These are phyloP conservation scores for Scomber colias DNA, from an alignment of 2,113 vertebrate genomes.

Conservation along the genomic window DNA sequence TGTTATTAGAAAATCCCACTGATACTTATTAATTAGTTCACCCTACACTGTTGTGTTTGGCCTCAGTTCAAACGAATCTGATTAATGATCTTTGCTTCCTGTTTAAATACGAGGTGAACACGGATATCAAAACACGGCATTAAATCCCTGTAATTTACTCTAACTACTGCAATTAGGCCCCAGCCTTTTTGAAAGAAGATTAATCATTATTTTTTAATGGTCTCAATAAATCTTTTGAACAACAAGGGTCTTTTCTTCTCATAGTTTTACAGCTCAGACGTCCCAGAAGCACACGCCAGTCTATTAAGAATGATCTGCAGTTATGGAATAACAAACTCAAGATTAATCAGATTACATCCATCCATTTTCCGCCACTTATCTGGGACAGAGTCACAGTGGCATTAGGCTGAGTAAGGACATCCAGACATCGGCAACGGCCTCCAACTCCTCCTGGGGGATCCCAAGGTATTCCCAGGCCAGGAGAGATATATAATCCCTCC, in stretches of 20 bases:
- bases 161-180: slow-evolving; percentile 46
- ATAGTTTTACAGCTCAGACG: neutral
- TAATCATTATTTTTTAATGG: slow-evolving; percentile 50
- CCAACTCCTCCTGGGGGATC: no score
- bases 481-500: no score
- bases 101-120: slow-evolving; percentile 30
- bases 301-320: slow-evolving; percentile 8
- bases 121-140: slow-evolving; percentile 37
- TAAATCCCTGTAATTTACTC: slow-evolving; percentile 50
- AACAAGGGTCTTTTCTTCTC: slow-evolving; percentile 34
- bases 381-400: no score
- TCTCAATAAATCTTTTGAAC: slow-evolving; percentile 54
- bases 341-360: neutral
- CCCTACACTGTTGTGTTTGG: slow-evolving; percentile 40
- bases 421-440: no score
- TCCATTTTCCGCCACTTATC: no score
- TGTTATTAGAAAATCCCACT: neutral
- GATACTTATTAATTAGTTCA: neutral
- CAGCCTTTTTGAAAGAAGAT: slow-evolving; percentile 22
- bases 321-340: slow-evolving; percentile 19
- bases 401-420: no score
- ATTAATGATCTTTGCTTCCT: slow-evolving; percentile 36
- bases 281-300: slow-evolving; percentile 12
- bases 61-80: slow-evolving; percentile 17
- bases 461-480: no score